phyloP scores from a whole-genome alignment of 2,797 vertebrate genomes.

The Eulemur coronatus region DNA sequence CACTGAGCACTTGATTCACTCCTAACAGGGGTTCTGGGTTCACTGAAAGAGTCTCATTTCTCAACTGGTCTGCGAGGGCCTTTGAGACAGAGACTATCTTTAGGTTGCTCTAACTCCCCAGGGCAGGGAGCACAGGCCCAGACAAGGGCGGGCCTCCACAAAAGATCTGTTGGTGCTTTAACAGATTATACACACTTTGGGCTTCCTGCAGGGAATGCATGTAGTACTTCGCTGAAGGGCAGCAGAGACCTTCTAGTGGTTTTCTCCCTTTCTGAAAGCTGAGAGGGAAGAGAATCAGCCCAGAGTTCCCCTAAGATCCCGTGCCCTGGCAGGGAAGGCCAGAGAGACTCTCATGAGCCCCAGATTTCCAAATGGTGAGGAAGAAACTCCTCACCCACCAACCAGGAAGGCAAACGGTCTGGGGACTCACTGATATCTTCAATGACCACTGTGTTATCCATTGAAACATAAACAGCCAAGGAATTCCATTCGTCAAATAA shows the following conservation, averaged over 20 bases:
- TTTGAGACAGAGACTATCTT: not conserved
- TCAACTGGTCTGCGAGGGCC: not conserved
- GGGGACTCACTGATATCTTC: slow-evolving; percentile 93
- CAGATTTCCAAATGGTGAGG: slow-evolving; percentile 1
- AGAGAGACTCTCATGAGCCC: not conserved
- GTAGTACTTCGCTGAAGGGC: not conserved
- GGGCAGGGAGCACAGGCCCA: not conserved
- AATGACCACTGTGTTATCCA: slow-evolving; percentile 94
- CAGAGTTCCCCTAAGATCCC: not conserved
- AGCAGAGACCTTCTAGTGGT: not conserved
- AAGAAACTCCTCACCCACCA: slow-evolving; percentile 47
- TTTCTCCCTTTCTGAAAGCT: slow-evolving; percentile 35
- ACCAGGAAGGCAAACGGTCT: not conserved
- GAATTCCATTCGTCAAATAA: slow-evolving; percentile 95
- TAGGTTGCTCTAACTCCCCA: not conserved
- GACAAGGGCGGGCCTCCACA: not conserved
- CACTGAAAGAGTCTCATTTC: slow-evolving; percentile 19
- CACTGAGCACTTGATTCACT: not conserved
- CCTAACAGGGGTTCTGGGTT: not conserved
- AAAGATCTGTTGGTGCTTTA: not conserved
- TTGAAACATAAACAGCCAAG: slow-evolving; percentile 91
- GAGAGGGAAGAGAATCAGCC: not conserved
- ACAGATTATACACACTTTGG: not conserved
- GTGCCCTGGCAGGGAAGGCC: not conserved
- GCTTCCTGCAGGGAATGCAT: not conserved